A percentile compares a stretch with the other conserved stretches of the same genome.
phyloP scores from a whole-genome alignment of 2,113 vertebrate species.

The Rhinichthys klamathensis region DNA sequence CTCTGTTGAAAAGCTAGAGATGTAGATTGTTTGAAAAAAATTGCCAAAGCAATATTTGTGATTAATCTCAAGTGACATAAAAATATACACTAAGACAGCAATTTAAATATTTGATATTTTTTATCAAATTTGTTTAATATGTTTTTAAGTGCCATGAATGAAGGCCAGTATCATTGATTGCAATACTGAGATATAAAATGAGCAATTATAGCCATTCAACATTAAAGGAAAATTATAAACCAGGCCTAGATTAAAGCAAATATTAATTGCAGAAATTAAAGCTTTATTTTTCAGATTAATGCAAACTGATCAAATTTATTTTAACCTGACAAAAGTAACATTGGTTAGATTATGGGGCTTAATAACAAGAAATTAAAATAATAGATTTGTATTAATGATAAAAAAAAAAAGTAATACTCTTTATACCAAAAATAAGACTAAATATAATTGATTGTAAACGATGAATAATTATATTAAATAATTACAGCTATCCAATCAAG shows the following conservation, averaged over 20 bases:
- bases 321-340: neutral
- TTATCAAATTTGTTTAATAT: too few species aligned
- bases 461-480: neutral
- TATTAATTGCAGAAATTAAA: too few species aligned
- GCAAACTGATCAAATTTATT: neutral
- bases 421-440: neutral
- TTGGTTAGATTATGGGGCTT: neutral
- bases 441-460: neutral
- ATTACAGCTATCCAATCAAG: neutral
- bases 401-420: too few species aligned
- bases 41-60: neutral
- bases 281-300: neutral
- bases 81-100: neutral
- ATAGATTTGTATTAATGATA: neutral
- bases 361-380: neutral
- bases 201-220: neutral
- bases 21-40: neutral
- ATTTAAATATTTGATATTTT: too few species aligned
- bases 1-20: neutral
- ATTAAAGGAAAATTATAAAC: neutral
- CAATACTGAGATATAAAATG: neutral
- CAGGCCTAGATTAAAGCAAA: too few species aligned
- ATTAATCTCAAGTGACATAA: neutral
- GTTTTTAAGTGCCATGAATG: too few species aligned
- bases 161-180: neutral